Evolutionary conservation across 2,888 invertebrate genomes (phyloP).

Genomic region (Chironomus riparius): DNA sequence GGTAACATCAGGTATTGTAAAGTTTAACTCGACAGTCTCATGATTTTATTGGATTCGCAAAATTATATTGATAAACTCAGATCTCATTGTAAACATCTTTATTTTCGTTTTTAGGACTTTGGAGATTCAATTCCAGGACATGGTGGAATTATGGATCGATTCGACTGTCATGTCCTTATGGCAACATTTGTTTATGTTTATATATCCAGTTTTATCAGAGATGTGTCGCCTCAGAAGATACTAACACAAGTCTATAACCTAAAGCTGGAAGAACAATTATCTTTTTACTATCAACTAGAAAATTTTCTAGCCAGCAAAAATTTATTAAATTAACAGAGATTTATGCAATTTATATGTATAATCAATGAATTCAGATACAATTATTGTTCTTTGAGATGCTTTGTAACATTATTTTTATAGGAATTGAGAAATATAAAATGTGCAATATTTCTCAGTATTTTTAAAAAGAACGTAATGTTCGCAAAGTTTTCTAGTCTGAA

Average conservation of each 20-base stretch:
- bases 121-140: conserved; percentile 99
- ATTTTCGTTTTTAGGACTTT: too few species aligned
- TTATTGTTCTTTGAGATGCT: too few species aligned
- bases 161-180: conserved; percentile 99
- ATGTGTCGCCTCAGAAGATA: conserved; percentile 88
- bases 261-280: conserved; percentile 90
- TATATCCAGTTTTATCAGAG: conserved; percentile 95
- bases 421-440: too few species aligned
- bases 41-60: too few species aligned
- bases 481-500: not conserved
- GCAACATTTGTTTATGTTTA: conserved; percentile 99
- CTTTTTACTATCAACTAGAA: conserved; percentile 78
- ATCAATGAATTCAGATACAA: too few species aligned
- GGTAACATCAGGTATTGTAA: too few species aligned
- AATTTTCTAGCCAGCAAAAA: conserved; percentile 76
- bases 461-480: too few species aligned
- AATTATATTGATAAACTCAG: too few species aligned
- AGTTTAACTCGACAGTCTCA: too few species aligned
- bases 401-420: too few species aligned
- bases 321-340: conserved; percentile 46
- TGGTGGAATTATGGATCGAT: conserved; percentile 99
- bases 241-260: conserved; percentile 86
- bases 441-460: too few species aligned
- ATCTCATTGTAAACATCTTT: too few species aligned
- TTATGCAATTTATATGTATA: not conserved